Base-by-base conservation (phyloP, 2,113 vertebrate genomes). In the Pollimyrus isidori region DNA sequence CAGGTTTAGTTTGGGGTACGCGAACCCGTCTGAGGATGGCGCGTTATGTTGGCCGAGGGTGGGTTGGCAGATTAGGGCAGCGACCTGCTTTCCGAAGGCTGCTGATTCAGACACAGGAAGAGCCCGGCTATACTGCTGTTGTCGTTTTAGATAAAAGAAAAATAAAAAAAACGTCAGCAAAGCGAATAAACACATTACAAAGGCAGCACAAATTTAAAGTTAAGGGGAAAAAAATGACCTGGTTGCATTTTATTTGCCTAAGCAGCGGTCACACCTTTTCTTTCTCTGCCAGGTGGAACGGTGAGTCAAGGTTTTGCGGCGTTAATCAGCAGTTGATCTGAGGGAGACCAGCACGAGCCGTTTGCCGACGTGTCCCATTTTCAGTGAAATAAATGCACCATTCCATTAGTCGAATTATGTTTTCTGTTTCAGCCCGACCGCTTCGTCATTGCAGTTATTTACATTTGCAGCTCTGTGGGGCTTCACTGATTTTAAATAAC, bases 201-300 rank as follows among this genome's bases (percentile, higher is more conserved):
- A 84, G 45, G 82, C 82, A 48, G 82, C 82, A 48, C 45, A 84
- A 84, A 84, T 46, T 84, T 48, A 80, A 80, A 39, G 39, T 42
- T 19, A 80, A 80, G 17, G 17, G 0, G 6, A 46, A n/a, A 46
- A 83, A 83, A 45, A 23, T 0, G 19, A n/a, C 35, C 45, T 13
- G 10, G 23, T 84, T 46, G 82, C 82, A 84, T 48, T 84, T 84
- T 84, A 84, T 84, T 84, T 84, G 82, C 82, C 46, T 84, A 84
- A 84, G 82, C 82, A 84, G 82, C 82, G 45, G 82, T 46, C 23
- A 9, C 45, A 84, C 82, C 82, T 84, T 84, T 48, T 84, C 45
- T 84, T 11, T 46, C 17, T 84, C 45, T 84, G 21, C 82, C 82
- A 84, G 82, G 82, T 84, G 42, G 45, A 84, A 84, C 7, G 42